phyloP scores from a whole-genome alignment of 2,797 vertebrate species.

The Pseudochirops cupreus region DNA sequence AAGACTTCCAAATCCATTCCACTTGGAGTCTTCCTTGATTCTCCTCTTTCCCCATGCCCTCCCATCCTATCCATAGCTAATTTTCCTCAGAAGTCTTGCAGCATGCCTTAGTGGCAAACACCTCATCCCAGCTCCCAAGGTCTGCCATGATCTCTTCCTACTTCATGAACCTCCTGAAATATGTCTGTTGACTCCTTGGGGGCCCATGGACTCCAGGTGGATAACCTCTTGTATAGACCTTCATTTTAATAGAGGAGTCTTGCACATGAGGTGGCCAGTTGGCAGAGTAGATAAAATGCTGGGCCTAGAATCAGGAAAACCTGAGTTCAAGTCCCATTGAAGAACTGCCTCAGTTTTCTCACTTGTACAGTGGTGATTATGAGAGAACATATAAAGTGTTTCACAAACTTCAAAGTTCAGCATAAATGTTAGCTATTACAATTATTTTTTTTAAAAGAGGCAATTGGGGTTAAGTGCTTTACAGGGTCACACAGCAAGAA shows the following conservation, averaged over 20 bases:
- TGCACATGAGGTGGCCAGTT: no score
- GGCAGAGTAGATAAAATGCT: no score
- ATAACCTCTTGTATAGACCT: not conserved
- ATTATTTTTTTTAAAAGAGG: no score
- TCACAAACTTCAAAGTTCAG: no score
- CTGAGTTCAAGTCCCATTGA: no score
- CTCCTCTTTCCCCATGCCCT: not conserved
- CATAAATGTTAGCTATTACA: no score
- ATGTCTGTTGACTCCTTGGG: not conserved
- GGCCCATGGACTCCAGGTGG: not conserved
- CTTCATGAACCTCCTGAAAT: not conserved
- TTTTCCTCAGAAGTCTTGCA: not conserved
- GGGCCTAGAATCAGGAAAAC: no score
- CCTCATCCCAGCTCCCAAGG: not conserved
- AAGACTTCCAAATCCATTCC: constrained; percentile 9
- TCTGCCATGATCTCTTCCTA: constrained; percentile 16
- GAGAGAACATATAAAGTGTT: no score
- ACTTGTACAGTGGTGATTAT: no score
- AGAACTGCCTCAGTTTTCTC: no score
- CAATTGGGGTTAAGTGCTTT: no score
- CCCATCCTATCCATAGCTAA: not conserved
- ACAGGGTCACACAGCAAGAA: no score
- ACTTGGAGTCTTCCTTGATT: not conserved
- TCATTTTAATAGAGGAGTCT: not conserved
- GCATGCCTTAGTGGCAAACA: not conserved